Evolutionary conservation across 2,113 vertebrate genomes (phyloP), one percentile per base, ranked within the genome.

Genomic region (Electrona antarctica): DNA sequence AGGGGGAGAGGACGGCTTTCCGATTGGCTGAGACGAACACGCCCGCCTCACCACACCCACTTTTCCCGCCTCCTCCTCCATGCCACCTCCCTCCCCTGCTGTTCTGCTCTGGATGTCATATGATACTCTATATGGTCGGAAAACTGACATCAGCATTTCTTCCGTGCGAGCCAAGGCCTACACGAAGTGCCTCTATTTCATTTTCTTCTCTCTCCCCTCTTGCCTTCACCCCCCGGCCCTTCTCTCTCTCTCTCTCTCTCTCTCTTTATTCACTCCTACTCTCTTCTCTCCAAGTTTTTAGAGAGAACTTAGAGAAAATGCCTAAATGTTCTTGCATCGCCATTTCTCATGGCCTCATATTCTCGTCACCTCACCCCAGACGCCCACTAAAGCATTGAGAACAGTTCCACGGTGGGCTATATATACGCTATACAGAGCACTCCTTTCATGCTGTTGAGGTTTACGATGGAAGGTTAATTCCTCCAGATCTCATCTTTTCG

Each of bases 1-100:
- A 58, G 41, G 60, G 41, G 60, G 60, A 73, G 64, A 14, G 59
- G 12, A 60, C 45, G 41, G 47, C 41, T 6, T 6, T 83, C 57
- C 83, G 91, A 88, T 92, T 90, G 64, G 88, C 81, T 85, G 84
- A 87, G 54, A 64, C 68, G 70, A 63, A 71, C 85, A 86, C 88
- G 11, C 87, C 88, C 87, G 81, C 67, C 76, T 85, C 33, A 8
- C 15, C 48, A 57, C 7, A 3, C 75, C 64, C 13, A 63, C 80
- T 41, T 33, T 33, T 33, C n/a, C 29, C 33, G 33, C 33, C 33
- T 41, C 33, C 21, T 56, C 49, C 57, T n/a, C n/a, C n/a, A n/a
- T n/a, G n/a, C n/a, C n/a, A n/a, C n/a, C 29, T n/a, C 64, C 49
- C 67, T 12, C 67, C 70, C 46, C 67, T 50, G 1, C 62, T 72